Percentiles rank a stretch among this genome's conserved stretches.
Evolutionary conservation across 1,140 invertebrate genomes (phyloP).

Genomic region (Zaprionus inermis): DNA sequence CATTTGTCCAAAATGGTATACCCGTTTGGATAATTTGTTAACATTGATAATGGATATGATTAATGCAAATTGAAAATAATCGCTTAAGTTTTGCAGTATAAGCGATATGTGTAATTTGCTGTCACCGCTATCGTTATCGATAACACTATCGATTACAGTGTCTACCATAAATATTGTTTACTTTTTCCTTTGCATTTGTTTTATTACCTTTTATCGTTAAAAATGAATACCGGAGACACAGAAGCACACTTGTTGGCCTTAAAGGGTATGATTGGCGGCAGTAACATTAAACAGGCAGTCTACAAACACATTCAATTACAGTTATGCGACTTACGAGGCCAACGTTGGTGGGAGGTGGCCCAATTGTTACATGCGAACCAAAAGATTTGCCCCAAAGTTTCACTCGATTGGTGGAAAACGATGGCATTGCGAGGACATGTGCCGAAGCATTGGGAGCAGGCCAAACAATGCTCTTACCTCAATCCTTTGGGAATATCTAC

Average conservation of each 20-base stretch:
- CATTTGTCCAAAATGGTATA: too few relatives aligned
- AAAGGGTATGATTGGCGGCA: conserved; percentile 41
- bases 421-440: conserved; percentile 45
- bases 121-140: conserved; percentile 9
- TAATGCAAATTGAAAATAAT: too few relatives aligned
- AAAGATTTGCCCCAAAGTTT: conserved; percentile 58
- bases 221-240: conserved; percentile 58
- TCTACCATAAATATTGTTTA: conserved; percentile 6
- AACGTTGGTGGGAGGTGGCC: conserved; percentile 59
- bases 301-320: conserved; percentile 2
- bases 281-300: neutral
- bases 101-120: neutral
- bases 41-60: too few relatives aligned
- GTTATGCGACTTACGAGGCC: conserved; percentile 69
- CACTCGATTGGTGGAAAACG: conserved; percentile 35
- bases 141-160: conserved; percentile 5
- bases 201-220: neutral
- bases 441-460: conserved; percentile 93
- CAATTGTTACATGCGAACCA: conserved; percentile 62
- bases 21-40: too few relatives aligned
- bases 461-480: conserved; percentile 95
- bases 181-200: conserved; percentile 7
- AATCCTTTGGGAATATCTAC: conserved; percentile 95
- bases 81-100: neutral
- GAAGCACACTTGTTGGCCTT: conserved; percentile 65